phyloP scores from a whole-genome alignment of 2,113 vertebrate species.

The Anhinga rufa region DNA sequence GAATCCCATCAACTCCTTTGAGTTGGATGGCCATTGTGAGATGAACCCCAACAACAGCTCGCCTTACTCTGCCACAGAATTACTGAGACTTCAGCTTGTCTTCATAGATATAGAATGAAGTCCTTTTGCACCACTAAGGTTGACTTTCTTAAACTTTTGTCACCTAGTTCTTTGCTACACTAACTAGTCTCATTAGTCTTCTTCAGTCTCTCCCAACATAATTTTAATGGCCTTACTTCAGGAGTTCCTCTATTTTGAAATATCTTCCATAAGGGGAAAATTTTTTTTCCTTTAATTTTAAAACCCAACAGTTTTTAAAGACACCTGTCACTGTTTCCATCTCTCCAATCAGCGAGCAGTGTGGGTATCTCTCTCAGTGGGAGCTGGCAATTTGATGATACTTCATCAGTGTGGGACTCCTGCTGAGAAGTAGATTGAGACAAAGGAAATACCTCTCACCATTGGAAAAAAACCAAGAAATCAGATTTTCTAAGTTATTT shows the following conservation, averaged over 20 bases:
- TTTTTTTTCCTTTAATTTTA: conserved; percentile 12
- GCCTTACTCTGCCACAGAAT: not conserved
- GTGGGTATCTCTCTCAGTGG: conserved; percentile 57
- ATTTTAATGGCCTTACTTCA: not conserved
- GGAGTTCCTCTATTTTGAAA: not conserved
- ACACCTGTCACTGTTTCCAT: conserved; percentile 61
- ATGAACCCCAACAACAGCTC: not conserved
- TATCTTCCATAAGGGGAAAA: not conserved
- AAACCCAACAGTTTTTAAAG: conserved; percentile 52
- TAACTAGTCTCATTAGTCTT: not conserved
- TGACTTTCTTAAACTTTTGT: not conserved
- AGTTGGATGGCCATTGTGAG: not conserved
- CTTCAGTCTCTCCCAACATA: not conserved
- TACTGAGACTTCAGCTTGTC: not conserved
- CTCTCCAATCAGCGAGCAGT: conserved; percentile 49
- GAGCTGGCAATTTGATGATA: conserved; percentile 75
- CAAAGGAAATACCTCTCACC: conserved; percentile 68
- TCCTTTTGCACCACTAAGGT: not conserved
- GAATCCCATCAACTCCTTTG: not conserved
- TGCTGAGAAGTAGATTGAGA: conserved; percentile 72
- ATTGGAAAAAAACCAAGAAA: conserved; percentile 60
- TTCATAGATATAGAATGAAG: not conserved
- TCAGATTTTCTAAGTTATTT: conserved; percentile 41
- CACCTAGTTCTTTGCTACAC: not conserved
- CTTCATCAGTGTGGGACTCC: conserved; percentile 71